Percentiles rank a stretch among this genome's conserved stretches.
phyloP scores from a whole-genome alignment of 2,113 vertebrate genomes.

The Rutilus rutilus region DNA sequence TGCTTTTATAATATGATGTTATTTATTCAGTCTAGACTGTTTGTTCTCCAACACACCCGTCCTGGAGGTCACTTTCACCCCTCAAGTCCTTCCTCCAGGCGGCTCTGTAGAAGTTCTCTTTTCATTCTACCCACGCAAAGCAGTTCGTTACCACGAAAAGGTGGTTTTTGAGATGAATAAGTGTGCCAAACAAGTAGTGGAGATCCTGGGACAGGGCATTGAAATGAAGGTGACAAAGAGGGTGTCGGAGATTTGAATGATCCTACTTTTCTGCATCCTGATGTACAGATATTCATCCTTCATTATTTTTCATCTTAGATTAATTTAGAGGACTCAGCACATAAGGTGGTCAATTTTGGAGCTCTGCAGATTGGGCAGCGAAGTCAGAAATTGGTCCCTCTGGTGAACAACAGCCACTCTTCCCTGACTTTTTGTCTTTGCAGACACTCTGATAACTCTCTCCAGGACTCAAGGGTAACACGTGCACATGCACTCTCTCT shows the following conservation, averaged over 20 bases:
- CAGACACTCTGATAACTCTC: conserved; percentile 60
- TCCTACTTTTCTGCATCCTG: neutral
- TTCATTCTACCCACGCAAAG: conserved; percentile 82
- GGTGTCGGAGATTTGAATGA: neutral
- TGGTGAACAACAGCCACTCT: conserved; percentile 80
- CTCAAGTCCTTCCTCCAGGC: conserved; percentile 73
- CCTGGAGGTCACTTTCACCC: conserved; percentile 75
- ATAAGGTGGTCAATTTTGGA: conserved; percentile 81
- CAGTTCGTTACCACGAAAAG: conserved; percentile 74
- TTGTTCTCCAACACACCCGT: conserved; percentile 74
- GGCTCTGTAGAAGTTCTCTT: conserved; percentile 75
- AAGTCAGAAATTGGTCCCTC: conserved; percentile 71
- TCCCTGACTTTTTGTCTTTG: conserved; percentile 76
- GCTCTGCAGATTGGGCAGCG: conserved; percentile 76
- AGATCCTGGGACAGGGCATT: conserved; percentile 82
- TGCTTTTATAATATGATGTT: conserved; percentile 11
- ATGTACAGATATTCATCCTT: neutral
- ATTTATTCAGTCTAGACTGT: conserved; percentile 77
- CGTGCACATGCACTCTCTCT: neutral
- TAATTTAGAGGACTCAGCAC: conserved; percentile 76
- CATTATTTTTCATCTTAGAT: conserved; percentile 70
- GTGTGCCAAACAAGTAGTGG: conserved; percentile 73
- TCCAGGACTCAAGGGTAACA: conserved; percentile 78
- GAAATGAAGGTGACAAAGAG: conserved; percentile 81
- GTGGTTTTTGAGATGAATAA: conserved; percentile 84